Base-by-base conservation (phyloP, 2,797 vertebrate genomes). In the Leptodactylus fallax region DNA sequence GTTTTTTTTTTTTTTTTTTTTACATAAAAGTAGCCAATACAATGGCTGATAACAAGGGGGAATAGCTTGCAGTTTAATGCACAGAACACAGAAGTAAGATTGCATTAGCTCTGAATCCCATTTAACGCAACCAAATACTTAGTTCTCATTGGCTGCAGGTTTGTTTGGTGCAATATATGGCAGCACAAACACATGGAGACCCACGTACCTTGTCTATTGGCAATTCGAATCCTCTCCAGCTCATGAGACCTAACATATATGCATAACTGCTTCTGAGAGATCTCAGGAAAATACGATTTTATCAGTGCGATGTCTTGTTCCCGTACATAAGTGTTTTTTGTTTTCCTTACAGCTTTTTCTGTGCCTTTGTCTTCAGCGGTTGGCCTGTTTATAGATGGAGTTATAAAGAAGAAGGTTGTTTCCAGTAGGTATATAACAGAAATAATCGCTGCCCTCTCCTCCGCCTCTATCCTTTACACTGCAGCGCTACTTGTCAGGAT, bases 141-240 rank as follows among this genome's bases (percentile, higher is more conserved):
- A 13, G 53, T 7, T 53, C 9, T 53, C 51, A 53, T 12, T 53
- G 51, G 51, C 53, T 13, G 53, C 63, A 25, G n/a, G 9, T 25
- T 4, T 3, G 23, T 25, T 65, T 25, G 10, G 3, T 25, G n/a
- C 36, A 36, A 36, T 36, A 36, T 36, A 36, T 36, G n/a, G n/a
- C n/a, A n/a, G n/a, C n/a, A n/a, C n/a, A n/a, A n/a, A n/a, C n/a
- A n/a, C n/a, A n/a, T n/a, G 14, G n/a, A 55, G 56, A 6, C 0
- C 14, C 6, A 36, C 65, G 9, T 67, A 88, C 87, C 83, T 16
- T n/a, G 65, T 36, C 6, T 16, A 58, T 85, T 85, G 9, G 83
- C 83, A 0, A 12, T 58, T 81, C 27, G 81, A 16, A 88, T 11
- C 69, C 87, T 81, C 13, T 85, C 67, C 67, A 88, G 25, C 4